Evolutionary conservation across 1,140 invertebrate species (phyloP).

Genomic region (Pteromalus puparum): DNA sequence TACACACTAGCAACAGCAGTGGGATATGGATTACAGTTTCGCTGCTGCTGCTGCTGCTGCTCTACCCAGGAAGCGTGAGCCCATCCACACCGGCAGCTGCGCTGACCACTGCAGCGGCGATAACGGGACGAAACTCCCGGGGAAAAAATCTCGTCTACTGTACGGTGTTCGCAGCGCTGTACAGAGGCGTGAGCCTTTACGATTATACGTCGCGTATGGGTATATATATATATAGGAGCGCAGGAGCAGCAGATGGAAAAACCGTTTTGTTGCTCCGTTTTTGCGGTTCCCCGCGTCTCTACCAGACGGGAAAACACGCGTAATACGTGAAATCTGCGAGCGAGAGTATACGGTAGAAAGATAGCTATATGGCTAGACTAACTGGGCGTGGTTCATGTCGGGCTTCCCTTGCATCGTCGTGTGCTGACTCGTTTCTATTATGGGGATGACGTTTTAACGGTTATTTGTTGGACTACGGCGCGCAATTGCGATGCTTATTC

Average conservation of each 20-base stretch:
- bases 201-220: background rate
- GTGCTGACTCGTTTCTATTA: background rate
- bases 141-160: slow-evolving; percentile 10
- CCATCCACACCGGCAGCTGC: background rate
- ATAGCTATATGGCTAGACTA: too few species aligned
- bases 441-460: background rate
- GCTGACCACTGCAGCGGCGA: slow-evolving; percentile 28
- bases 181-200: background rate
- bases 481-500: background rate
- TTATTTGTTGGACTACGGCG: background rate
- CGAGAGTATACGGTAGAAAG: background rate
- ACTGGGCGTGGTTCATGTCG: background rate
- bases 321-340: background rate
- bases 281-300: background rate
- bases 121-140: slow-evolving; percentile 11
- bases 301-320: background rate
- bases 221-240: too few species aligned
- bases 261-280: slow-evolving; percentile 24
- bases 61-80: background rate
- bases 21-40: slow-evolving; percentile 10
- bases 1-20: background rate
- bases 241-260: slow-evolving; percentile 20
- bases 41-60: background rate
- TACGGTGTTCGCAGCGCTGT: background rate
- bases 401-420: background rate